phyloP scores from a whole-genome alignment of 2,888 invertebrate genomes.

The Cerastis leucographa region DNA sequence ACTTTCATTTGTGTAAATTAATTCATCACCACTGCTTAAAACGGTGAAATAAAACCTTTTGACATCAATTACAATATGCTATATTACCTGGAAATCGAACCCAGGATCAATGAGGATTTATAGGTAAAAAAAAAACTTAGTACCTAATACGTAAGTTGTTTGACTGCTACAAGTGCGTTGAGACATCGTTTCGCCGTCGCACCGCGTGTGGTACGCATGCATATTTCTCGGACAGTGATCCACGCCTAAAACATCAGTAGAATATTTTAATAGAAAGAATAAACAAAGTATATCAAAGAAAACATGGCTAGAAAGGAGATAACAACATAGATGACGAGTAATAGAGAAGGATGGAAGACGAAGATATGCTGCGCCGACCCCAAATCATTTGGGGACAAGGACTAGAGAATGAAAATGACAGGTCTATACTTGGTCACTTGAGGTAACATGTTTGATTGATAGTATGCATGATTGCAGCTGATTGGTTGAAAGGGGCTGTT shows the following conservation, averaged over 20 bases:
- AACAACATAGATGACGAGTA: neutral
- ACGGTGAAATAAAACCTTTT: neutral
- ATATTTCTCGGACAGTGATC: constrained; percentile 77
- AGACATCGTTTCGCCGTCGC: constrained; percentile 77
- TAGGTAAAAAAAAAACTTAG: neutral
- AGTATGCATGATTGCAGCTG: too few relatives aligned
- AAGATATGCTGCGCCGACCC: neutral
- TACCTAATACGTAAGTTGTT: constrained; percentile 74
- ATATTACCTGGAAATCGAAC: neutral
- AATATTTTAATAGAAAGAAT: neutral
- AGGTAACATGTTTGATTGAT: neutral
- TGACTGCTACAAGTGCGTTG: constrained; percentile 78
- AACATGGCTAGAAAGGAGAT: neutral
- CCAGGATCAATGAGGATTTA: neutral
- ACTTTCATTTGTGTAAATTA: neutral
- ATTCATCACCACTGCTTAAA: neutral
- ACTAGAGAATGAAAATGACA: neutral
- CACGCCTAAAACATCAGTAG: constrained; percentile 75
- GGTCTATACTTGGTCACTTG: neutral
- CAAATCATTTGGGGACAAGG: neutral
- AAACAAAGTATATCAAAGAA: neutral
- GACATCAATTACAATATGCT: neutral
- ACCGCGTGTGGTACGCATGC: constrained; percentile 84
- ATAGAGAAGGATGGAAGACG: neutral
- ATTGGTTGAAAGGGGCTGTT: neutral